Conservation (phyloP, 1,140 invertebrate species). For the Leucophenga varia region DNA sequence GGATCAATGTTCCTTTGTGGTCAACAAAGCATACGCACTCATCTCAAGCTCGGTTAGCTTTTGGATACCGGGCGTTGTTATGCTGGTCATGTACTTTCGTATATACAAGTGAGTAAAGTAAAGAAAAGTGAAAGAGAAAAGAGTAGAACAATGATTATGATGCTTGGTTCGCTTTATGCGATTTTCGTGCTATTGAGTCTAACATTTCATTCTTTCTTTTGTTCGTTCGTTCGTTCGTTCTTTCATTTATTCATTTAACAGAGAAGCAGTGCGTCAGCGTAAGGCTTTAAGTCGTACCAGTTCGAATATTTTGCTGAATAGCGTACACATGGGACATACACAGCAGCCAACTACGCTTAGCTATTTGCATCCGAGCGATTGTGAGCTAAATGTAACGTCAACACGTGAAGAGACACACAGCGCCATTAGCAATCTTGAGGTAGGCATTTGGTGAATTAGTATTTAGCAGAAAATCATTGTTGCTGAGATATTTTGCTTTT, state of each 20-base stretch:
- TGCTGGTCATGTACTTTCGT: constrained; percentile 89
- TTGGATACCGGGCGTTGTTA: constrained; percentile 92
- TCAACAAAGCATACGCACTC: constrained; percentile 85
- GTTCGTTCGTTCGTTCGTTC: too few relatives aligned
- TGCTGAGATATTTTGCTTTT: too few relatives aligned
- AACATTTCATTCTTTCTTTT: constrained; percentile 3
- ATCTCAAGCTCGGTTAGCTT: constrained; percentile 91
- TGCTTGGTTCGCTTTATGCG: constrained; percentile 3
- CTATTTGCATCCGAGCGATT: constrained; percentile 67
- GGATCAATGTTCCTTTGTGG: constrained; percentile 81
- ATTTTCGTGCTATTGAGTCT: constrained; percentile 10
- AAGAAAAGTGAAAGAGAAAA: too few relatives aligned
- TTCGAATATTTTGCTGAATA: constrained; percentile 79
- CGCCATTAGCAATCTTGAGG: constrained; percentile 59
- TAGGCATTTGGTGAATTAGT: constrained; percentile 19
- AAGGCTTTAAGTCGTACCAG: constrained; percentile 79
- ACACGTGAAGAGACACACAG: constrained; percentile 59
- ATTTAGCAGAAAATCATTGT: too few relatives aligned
- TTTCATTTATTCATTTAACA: constrained; percentile 48
- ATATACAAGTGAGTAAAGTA: constrained; percentile 80
- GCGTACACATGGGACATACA: constrained; percentile 75
- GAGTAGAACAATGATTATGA: not conserved
- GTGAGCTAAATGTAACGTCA: constrained; percentile 57
- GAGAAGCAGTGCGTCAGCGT: constrained; percentile 84
- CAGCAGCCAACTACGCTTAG: constrained; percentile 65